Evolutionary conservation across 2,113 vertebrate species (phyloP), one percentile per base, ranked within the genome.

Genomic region (Theristicus caerulescens): DNA sequence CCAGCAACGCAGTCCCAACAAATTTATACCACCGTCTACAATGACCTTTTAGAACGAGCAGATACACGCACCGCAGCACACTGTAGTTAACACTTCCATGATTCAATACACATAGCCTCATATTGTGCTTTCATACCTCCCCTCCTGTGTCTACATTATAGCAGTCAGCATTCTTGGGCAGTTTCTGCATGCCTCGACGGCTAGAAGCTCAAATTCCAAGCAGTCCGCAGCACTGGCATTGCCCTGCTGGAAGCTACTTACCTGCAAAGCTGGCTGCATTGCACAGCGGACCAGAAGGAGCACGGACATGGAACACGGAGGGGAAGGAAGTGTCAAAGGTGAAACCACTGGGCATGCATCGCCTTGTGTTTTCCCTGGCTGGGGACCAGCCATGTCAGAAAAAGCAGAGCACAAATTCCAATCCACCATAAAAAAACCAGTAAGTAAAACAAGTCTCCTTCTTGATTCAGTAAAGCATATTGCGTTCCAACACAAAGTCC

Each of bases 101-200:
- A 79, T 32, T 67, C 70, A 49, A 69, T 22, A 70, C 12, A 38
- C 42, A 61, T 3, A 73, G 40, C 32, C 66, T 70, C 49, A 65
- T 6, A n/a, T 0, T 26, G 29, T 34, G 80, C 72, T 81, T 66
- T 76, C 54, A 19, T 19, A 49, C 31, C 52, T 81, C 42, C 67
- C 42, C 52, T 71, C 42, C 34, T 8, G 0, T 21, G 58, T 14
- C 65, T 9, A 0, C 18, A 12, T 57, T 76, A 61, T 6, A 89
- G 80, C 96, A 72, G 77, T 57, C 88, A 91, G 94, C 90, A 95
- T 69, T 96, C 77, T 19, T 61, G 83, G 86, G 86, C 77, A 78
- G 88, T 61, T 88, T 47, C 69, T 81, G 62, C 55, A 47, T 51
- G 71, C 88, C 82, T 92, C 18, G 2, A 71, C 2, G 29, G 57